Percentiles rank a stretch among this genome's conserved stretches.
Evolutionary conservation across 2,888 invertebrate genomes (phyloP).

Genomic region (Euzetes globulus): DNA sequence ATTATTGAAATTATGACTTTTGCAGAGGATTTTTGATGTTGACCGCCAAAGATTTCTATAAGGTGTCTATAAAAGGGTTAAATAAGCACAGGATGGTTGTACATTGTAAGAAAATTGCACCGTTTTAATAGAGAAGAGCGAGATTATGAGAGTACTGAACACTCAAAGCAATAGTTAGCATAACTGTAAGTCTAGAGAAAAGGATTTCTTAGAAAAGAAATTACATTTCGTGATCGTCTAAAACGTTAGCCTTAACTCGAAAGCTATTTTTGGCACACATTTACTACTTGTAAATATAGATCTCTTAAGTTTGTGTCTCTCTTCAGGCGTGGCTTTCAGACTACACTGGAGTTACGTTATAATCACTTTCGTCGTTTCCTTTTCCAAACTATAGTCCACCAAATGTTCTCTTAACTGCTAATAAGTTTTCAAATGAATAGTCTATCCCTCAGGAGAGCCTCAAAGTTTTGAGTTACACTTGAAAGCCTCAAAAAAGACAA

Average conservation of each 20-base stretch:
- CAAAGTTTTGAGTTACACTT: slow-evolving; percentile 1
- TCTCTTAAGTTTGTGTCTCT: neutral
- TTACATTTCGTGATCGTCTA: too few species aligned
- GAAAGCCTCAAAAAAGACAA: neutral
- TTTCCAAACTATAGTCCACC: slow-evolving; percentile 1
- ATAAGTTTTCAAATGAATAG: neutral
- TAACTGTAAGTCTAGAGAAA: too few species aligned
- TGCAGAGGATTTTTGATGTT: too few species aligned
- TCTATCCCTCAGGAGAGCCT: neutral
- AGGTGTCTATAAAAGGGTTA: too few species aligned
- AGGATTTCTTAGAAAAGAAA: too few species aligned
- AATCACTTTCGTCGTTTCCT: neutral
- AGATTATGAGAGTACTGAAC: too few species aligned
- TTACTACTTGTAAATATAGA: slow-evolving; percentile 4
- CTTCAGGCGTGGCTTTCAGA: slow-evolving; percentile 18
- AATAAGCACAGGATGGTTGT: too few species aligned
- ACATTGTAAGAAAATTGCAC: too few species aligned
- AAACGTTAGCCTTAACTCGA: neutral
- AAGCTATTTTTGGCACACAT: slow-evolving; percentile 16
- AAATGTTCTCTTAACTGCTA: neutral
- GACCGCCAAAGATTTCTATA: too few species aligned
- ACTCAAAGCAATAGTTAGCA: too few species aligned
- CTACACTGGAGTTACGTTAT: neutral
- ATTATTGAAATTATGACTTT: too few species aligned
- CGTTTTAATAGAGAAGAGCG: too few species aligned